These are phyloP conservation scores for Gnathonemus echidnorhynchus DNA, from an alignment of 2,113 vertebrate genomes.

Conservation along the genomic window DNA sequence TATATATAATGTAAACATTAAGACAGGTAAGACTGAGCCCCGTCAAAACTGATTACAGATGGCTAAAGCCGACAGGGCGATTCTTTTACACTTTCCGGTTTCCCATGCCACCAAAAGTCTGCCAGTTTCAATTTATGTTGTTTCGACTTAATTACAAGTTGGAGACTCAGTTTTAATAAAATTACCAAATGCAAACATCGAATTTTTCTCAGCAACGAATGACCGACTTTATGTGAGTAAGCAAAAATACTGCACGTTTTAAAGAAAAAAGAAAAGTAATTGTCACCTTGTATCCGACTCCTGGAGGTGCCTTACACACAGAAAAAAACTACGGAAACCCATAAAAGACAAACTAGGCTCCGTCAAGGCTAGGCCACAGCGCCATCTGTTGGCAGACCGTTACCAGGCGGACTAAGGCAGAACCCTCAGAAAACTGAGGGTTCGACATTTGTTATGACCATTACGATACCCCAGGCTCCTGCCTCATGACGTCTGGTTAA, in stretches of 20 bases:
- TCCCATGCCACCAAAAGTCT: neutral
- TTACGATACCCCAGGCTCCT: neutral
- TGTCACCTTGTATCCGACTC: slow-evolving; percentile 42
- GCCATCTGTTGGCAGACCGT: neutral
- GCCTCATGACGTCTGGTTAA: neutral
- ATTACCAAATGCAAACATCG: neutral
- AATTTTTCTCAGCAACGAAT: neutral
- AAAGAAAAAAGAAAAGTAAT: neutral
- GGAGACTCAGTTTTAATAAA: neutral
- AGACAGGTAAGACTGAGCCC: neutral
- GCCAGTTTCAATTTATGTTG: neutral
- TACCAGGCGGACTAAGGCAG: neutral
- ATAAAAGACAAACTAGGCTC: neutral
- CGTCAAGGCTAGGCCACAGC: neutral
- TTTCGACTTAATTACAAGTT: neutral
- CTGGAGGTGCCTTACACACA: slow-evolving; percentile 10
- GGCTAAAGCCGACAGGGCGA: neutral
- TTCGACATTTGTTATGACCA: neutral
- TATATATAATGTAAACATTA: neutral
- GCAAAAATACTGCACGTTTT: neutral
- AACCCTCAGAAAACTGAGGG: neutral
- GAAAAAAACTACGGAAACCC: neutral
- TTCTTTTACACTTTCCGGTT: neutral
- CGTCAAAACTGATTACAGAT: no score
- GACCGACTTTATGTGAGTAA: neutral